These are phyloP conservation scores for Eupithecia insigniata DNA, from an alignment of 2,888 invertebrate species.

Conservation along the genomic window DNA sequence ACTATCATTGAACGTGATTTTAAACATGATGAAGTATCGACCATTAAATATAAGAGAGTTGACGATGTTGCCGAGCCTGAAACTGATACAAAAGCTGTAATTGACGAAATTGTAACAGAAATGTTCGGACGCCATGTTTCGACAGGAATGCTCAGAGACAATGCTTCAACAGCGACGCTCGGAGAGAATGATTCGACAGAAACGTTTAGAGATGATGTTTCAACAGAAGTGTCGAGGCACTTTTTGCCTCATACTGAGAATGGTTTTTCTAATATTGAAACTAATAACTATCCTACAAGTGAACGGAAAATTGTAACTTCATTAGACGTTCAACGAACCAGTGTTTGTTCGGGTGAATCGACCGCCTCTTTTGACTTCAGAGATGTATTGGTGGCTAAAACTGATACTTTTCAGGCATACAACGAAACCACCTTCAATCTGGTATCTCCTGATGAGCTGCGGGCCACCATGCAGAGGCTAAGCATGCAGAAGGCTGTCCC, in stretches of 20 bases:
- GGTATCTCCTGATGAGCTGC: constrained; percentile 57
- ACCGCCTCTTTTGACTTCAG: background rate
- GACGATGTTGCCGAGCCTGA: constrained; percentile 1
- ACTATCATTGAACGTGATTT: background rate
- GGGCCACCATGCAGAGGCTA: constrained; percentile 59
- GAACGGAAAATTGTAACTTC: constrained; percentile 8
- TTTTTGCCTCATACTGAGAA: background rate
- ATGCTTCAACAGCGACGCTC: constrained; percentile 1
- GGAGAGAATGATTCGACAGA: background rate
- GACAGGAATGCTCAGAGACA: constrained; percentile 6
- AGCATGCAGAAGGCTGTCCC: constrained; percentile 57
- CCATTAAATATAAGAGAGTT: constrained; percentile 21
- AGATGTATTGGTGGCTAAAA: background rate
- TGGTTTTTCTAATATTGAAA: constrained; percentile 28
- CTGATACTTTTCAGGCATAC: constrained; percentile 21
- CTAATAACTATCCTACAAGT: constrained; percentile 36
- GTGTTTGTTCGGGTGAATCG: background rate
- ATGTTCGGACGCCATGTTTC: background rate
- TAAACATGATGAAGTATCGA: constrained; percentile 17
- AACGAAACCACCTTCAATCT: constrained; percentile 48
- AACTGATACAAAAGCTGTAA: constrained; percentile 7
- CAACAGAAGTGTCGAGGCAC: background rate
- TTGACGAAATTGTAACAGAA: constrained; percentile 26
- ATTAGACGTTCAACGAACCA: background rate
- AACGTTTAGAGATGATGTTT: background rate